Evolutionary conservation across 1,140 invertebrate species (phyloP), one percentile per base, ranked within the genome.

Genomic region (Homarus americanus): DNA sequence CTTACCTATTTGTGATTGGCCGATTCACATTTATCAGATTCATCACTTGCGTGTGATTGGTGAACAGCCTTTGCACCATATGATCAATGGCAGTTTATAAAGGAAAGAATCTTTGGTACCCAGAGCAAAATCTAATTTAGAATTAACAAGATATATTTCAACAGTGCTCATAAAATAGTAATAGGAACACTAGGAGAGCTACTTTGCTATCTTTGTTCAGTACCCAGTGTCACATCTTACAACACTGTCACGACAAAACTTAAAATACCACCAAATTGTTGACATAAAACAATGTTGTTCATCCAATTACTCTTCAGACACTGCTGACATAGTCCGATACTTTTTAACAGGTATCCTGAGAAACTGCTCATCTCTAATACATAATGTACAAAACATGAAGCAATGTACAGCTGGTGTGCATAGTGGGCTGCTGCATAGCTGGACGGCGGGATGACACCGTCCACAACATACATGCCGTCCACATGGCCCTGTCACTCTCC

Each of bases 401-500:
- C 36, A 75, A 85, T 85, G 41, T 85, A 85, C 83, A 85, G 36
- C n/a, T 41, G 63, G 69, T 73, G 72, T 85, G 83, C 69, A 85
- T 85, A 85, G 83, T 73, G 83, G 83, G 83, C 79, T 82, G 83
- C 83, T 85, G 83, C 83, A 85, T 85, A 85, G 83, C 83, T 85
- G 83, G 83, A 85, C 83, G 83, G 83, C 36, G 44, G 32, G 40
- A 34, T 7, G 28, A 32, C 40, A 63, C 9, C 5, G 24, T 44
- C 17, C 69, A 63, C 66, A 41, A 44, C 83, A 85, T 66, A 85
- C 83, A 75, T 49, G 44, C 83, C 83, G 28, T 79, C 69, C 83
- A 85, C 83, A 85, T 66, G 41, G 66, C 83, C 66, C 72, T 66
- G 24, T 72, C 83, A 73, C 83, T 85, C 83, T 66, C 72, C 72